These are phyloP conservation scores for Hydrocynus forskahlii DNA, from an alignment of 2,797 vertebrate genomes.

Conservation along the genomic window DNA sequence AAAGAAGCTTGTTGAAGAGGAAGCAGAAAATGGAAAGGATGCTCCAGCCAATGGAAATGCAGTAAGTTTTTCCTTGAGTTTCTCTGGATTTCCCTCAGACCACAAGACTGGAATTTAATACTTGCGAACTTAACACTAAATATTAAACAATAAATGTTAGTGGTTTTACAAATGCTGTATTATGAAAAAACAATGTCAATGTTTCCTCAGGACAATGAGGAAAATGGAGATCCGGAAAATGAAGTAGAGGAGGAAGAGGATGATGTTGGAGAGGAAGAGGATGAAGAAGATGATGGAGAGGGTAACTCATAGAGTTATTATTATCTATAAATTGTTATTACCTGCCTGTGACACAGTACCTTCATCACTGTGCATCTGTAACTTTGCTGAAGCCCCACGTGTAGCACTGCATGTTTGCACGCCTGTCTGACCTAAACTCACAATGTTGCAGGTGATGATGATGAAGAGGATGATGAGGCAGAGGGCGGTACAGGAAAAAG, in stretches of 20 bases:
- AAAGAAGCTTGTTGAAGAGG: conserved; percentile 89
- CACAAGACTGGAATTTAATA: background rate
- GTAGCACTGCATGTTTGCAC: background rate
- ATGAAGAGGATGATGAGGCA: conserved; percentile 86
- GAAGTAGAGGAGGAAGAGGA: conserved; percentile 92
- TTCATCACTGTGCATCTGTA: background rate
- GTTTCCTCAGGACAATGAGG: conserved; percentile 82
- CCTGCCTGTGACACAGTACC: background rate
- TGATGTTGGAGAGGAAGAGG: conserved; percentile 86
- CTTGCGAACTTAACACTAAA: background rate
- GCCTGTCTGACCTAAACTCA: conserved; percentile 10
- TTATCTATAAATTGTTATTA: background rate
- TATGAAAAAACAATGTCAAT: background rate
- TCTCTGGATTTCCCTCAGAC: background rate
- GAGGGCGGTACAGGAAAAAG: conserved; percentile 85
- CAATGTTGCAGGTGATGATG: conserved; percentile 81
- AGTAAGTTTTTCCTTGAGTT: conserved; percentile 56
- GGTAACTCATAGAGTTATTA: conserved; percentile 69
- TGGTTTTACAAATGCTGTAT: background rate
- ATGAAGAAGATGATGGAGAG: conserved; percentile 90
- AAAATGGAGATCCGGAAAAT: conserved; percentile 89
- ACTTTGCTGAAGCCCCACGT: background rate
- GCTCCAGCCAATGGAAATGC: conserved; percentile 88
- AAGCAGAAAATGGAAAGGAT: conserved; percentile 89
- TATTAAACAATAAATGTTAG: background rate